Base-by-base conservation (phyloP, 2,797 vertebrate genomes). In the Gymnothorax reevesii region DNA sequence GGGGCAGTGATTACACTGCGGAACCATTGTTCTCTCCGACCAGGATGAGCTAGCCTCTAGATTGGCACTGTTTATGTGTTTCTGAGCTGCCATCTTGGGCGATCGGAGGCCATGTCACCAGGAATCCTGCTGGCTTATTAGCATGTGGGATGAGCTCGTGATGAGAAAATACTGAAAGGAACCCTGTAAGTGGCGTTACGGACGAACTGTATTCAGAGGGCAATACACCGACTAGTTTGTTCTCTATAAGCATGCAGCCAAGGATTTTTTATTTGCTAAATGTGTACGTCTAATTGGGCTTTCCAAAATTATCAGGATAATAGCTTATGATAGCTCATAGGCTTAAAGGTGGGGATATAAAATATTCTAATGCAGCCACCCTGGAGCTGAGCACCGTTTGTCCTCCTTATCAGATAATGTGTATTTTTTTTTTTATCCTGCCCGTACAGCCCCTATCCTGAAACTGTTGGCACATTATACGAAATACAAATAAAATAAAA, bases 51-150 rank as follows among this genome's bases (percentile, higher is more conserved):
- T 71, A 71, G 66, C 49, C 57, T n/a, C 52, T n/a, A 15, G 12
- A 42, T n/a, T 69, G 59, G 33, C 84, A 85, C 71, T 4, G 55
- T 33, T 77, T 77, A 13, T 17, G 73, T 42, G 27, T 22, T 27
- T 55, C 82, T 15, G 60, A 86, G 73, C 75, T 79, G 84, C 33
- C 60, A 54, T 55, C 17, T 57, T 82, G 52, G 17, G 20, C 54
- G 17, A 25, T 27, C 59, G 82, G 42, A 57, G 55, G 82, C 55
- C 20, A n/a, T 54, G 17, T 88, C 89, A 87, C 88, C 92, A 90
- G 88, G 90, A 92, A 88, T 89, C 66, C 84, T 90, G 90, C 91
- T 90, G 87, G 88, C 92, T 91, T 92, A 93, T 94, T 91, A 91
- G 91, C 90, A 90, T 87, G 89, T 91, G 89, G 88, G 92, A 84